Evolutionary conservation across 2,797 vertebrate genomes (phyloP).

Genomic region (Cyprinella venusta): DNA sequence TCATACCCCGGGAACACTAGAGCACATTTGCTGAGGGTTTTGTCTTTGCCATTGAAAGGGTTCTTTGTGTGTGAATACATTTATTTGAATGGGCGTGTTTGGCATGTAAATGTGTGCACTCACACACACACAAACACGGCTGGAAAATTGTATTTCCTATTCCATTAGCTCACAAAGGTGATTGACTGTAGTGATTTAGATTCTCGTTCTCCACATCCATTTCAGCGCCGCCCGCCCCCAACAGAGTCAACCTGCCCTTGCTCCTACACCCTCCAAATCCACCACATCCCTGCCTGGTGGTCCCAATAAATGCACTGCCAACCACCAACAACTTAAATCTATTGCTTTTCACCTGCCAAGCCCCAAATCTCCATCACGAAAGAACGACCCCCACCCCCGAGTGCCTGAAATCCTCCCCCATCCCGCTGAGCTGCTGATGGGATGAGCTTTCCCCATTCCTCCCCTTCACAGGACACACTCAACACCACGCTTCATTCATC

Average conservation of each 20-base stretch:
- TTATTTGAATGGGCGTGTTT: slow-evolving; percentile 27
- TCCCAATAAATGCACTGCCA: slow-evolving; percentile 2
- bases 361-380: slow-evolving; percentile 10
- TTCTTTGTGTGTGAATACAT: neutral
- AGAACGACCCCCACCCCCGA: slow-evolving; percentile 5
- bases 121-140: neutral
- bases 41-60: neutral
- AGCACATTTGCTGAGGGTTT: neutral
- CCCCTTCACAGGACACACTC: slow-evolving; percentile 74
- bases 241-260: slow-evolving; percentile 36
- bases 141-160: slow-evolving; percentile 36
- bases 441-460: slow-evolving; percentile 72
- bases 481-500: slow-evolving; percentile 78
- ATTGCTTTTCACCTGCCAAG: slow-evolving; percentile 15
- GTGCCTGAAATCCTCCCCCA: slow-evolving; percentile 45
- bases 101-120: slow-evolving; percentile 9
- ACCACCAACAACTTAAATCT: neutral
- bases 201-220: slow-evolving; percentile 57
- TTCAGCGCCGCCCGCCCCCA: slow-evolving; percentile 42
- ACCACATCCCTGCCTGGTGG: slow-evolving; percentile 2
- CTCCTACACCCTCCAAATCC: slow-evolving; percentile 13
- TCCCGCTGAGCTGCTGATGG: slow-evolving; percentile 43
- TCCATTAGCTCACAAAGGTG: slow-evolving; percentile 48
- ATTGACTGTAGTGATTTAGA: slow-evolving; percentile 50
- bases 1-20: neutral